A percentile compares a stretch with the other conserved stretches of the same genome.
These are phyloP conservation scores for Mycetomoellerius zeteki DNA, from an alignment of 1,140 invertebrate genomes.

Conservation along the genomic window DNA sequence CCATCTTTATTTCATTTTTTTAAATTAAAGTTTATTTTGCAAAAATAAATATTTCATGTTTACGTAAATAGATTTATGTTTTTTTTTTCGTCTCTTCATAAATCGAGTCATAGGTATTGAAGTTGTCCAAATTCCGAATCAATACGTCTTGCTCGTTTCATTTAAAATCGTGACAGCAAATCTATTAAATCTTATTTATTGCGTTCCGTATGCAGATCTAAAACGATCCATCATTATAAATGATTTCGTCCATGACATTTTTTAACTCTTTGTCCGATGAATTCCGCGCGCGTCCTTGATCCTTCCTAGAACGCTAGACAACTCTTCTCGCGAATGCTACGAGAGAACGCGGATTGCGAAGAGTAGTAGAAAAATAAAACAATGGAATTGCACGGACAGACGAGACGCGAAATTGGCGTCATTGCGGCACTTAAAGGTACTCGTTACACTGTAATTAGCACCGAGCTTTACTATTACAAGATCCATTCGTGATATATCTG, in stretches of 20 bases:
- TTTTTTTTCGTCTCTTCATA: background rate
- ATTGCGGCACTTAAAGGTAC: conserved; percentile 19
- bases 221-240: conserved; percentile 19
- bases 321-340: background rate
- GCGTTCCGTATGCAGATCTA: background rate
- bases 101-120: background rate
- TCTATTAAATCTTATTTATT: conserved; percentile 40
- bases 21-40: background rate
- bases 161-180: conserved; percentile 3
- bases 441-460: conserved; percentile 34
- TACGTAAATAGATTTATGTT: background rate
- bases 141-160: background rate
- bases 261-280: conserved; percentile 37
- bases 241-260: conserved; percentile 67
- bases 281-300: conserved; percentile 62
- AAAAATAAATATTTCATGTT: background rate
- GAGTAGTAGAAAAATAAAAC: conserved; percentile 18
- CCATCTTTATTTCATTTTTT: background rate
- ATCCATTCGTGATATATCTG: conserved; percentile 24
- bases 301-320: conserved; percentile 72
- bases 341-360: background rate
- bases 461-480: conserved; percentile 31
- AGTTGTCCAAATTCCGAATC: background rate
- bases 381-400: conserved; percentile 22
- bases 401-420: conserved; percentile 17